phyloP scores from a whole-genome alignment of 30 jellyfish, hydroid and myxozoan species.

The Pelagia noctiluca region DNA sequence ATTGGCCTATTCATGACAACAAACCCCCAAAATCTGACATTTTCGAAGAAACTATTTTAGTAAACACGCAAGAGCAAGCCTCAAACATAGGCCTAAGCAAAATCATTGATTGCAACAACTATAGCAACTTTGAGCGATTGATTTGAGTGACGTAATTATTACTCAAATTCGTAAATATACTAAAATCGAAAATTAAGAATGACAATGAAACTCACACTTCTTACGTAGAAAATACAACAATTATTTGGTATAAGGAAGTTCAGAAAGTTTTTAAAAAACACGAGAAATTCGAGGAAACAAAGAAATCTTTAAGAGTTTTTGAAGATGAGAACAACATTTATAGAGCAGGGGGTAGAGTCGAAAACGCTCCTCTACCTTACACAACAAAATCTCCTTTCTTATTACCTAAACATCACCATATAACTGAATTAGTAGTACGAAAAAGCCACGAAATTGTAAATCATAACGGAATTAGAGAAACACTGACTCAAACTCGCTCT shows the following conservation, averaged over 20 bases:
- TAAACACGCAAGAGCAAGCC: not conserved
- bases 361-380: slow-evolving; percentile 30
- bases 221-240: not conserved
- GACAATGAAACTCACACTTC: not conserved
- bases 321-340: slow-evolving; percentile 11
- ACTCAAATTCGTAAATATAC: slow-evolving; percentile 3
- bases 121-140: slow-evolving; percentile 27
- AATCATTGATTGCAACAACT: slow-evolving; percentile 22
- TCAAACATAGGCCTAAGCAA: not conserved
- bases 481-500: slow-evolving; percentile 38
- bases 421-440: slow-evolving; percentile 6
- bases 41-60: not conserved
- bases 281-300: slow-evolving; percentile 2
- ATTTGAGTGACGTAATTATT: slow-evolving; percentile 37
- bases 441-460: slow-evolving; percentile 27
- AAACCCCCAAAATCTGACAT: not conserved
- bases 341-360: slow-evolving; percentile 35
- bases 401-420: slow-evolving; percentile 21
- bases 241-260: slow-evolving; percentile 19
- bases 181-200: not conserved
- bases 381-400: slow-evolving; percentile 38
- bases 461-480: slow-evolving; percentile 39
- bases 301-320: not conserved
- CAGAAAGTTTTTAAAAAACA: slow-evolving; percentile 14
- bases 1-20: slow-evolving; percentile 9